Evolutionary conservation across 2,113 vertebrate species (phyloP), one percentile per base, ranked within the genome.

Genomic region (Coptodon rendalli): DNA sequence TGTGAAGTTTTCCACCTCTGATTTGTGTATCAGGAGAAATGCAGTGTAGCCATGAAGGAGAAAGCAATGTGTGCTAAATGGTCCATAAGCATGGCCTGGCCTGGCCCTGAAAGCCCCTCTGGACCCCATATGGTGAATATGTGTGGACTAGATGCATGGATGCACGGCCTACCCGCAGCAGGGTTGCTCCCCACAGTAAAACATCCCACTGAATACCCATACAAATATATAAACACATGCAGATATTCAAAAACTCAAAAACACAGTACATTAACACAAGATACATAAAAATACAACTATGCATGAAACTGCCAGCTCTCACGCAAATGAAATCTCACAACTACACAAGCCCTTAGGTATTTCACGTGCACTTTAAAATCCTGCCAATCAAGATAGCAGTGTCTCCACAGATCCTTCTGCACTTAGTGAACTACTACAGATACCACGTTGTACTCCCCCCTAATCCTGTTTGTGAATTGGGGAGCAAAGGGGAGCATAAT

Each of bases 1-100:
- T 87, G 71, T 92, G 82, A 59, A 80, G 16, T 93, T 93, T 93
- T 94, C 86, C 89, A 95, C 73, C 40, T 57, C 48, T 50, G 90
- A 88, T 57, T 90, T 80, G 24, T 85, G 5, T 59, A 79, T 68
- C 66, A 81, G 52, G 34, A 89, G 80, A 86, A 83, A n/a, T 84
- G 83, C 88, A 89, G 24, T 71, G n/a, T 61, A 92, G 84, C 45
- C 87, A 90, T 88, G 89, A 93, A 94, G 59, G 90, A 93, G 81
- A 94, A 91, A 93, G 84, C 53, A 87, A 83, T 86, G 89, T 90
- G 93, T 85, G 90, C 89, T 95, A 96, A 96, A 96, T 93, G 91
- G 91, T 91, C 93, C 94, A 90, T 95, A 78, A 81, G 90, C 89
- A 88, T 87, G 86, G 81, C 84, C 90, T 88, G 89, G 92, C 89